Conservation (phyloP, 1,140 invertebrate species). For the Aphaenogaster rudis region DNA sequence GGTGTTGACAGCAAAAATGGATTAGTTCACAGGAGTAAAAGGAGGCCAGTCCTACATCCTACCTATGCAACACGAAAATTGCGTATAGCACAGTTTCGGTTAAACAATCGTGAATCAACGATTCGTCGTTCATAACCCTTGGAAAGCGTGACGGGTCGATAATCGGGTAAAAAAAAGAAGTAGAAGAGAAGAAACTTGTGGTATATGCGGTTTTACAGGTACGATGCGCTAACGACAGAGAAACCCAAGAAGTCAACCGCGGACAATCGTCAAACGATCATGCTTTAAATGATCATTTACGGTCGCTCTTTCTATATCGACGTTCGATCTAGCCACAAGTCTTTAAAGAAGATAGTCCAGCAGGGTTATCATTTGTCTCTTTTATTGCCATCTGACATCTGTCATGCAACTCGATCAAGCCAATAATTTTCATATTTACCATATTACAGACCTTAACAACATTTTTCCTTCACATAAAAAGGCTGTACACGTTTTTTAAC, state of each 20-base stretch:
- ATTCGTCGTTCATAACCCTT: background rate
- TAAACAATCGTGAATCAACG: background rate
- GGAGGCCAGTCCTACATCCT: background rate
- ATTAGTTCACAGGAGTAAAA: background rate
- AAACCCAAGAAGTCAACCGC: conserved; percentile 22
- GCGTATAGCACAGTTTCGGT: background rate
- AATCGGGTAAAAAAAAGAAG: background rate
- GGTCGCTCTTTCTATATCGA: background rate
- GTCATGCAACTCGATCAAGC: background rate
- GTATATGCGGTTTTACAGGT: conserved; percentile 7
- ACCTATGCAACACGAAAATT: background rate
- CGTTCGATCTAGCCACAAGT: background rate
- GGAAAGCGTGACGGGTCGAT: background rate
- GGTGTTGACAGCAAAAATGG: background rate
- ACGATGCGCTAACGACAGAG: conserved; percentile 30
- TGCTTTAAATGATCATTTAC: conserved; percentile 23
- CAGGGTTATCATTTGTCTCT: background rate
- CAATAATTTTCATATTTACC: conserved; percentile 2
- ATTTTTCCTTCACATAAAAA: background rate
- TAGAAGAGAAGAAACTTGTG: background rate
- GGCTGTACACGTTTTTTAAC: background rate
- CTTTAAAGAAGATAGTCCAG: conserved; percentile 2
- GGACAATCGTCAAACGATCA: conserved; percentile 9
- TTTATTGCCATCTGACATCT: background rate
- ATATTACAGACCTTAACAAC: background rate